A percentile compares a stretch with the other conserved stretches of the same genome.
Conservation (phyloP, 1,140 invertebrate genomes). For the Chrysopa pallens region DNA sequence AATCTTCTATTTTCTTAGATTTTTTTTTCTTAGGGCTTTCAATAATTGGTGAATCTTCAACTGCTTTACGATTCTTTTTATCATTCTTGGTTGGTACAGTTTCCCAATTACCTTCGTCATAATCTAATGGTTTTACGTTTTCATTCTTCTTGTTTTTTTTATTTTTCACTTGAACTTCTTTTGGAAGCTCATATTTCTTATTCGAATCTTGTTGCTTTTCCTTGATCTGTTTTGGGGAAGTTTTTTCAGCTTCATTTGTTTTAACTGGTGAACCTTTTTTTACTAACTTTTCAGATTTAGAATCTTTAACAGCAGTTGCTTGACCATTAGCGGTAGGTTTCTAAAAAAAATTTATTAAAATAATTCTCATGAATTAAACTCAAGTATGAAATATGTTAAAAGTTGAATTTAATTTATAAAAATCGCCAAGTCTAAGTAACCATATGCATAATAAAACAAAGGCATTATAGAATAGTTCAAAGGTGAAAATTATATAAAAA, state of each 20-base stretch:
- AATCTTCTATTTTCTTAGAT: conserved; percentile 17
- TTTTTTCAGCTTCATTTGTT: conserved; percentile 20
- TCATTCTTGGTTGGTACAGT: conserved; percentile 46
- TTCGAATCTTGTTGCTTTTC: conserved; percentile 23
- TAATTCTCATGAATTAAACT: too few species aligned
- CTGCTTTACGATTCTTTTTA: conserved; percentile 33
- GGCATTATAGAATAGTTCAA: neutral
- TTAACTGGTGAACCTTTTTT: conserved; percentile 25
- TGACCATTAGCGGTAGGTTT: conserved; percentile 26
- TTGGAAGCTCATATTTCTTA: too few species aligned
- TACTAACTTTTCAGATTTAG: conserved; percentile 26
- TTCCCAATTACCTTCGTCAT: conserved; percentile 56
- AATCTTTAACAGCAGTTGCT: conserved; percentile 12
- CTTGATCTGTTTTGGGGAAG: conserved; percentile 25
- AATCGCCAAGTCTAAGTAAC: neutral
- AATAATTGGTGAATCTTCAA: conserved; percentile 25
- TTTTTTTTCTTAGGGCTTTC: conserved; percentile 32
- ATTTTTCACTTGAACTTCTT: conserved; percentile 27
- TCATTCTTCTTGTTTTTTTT: conserved; percentile 34
- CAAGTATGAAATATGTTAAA: neutral
- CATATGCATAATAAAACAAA: neutral
- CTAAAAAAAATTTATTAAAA: conserved; percentile 17
- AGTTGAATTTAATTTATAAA: neutral
- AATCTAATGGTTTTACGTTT: conserved; percentile 47
- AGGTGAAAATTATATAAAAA: conserved; percentile 2